These are phyloP conservation scores for Poeciliopsis paucimaculata DNA, from an alignment of 2,797 vertebrate genomes.

Conservation along the genomic window DNA sequence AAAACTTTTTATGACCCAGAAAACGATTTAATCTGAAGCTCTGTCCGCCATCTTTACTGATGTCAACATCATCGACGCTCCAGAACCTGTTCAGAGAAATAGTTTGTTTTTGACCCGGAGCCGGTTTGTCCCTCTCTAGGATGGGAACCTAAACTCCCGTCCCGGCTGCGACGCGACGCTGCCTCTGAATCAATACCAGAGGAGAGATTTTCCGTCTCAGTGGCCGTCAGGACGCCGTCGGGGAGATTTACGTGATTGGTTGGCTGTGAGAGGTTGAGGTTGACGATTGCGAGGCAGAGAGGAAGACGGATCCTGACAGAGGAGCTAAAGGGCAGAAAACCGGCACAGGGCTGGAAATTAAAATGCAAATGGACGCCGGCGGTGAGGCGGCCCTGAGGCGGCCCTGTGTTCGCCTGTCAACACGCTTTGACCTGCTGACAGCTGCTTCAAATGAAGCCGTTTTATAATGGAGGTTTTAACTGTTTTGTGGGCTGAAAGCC, in stretches of 20 bases:
- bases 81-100: no score
- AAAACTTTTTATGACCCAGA: background rate
- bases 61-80: background rate
- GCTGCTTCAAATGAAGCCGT: slow-evolving; percentile 3
- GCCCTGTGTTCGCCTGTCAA: slow-evolving; percentile 9
- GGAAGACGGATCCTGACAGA: slow-evolving; percentile 22
- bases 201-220: slow-evolving; percentile 14
- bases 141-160: background rate
- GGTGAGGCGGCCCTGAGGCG: background rate
- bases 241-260: slow-evolving; percentile 42
- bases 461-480: slow-evolving; percentile 17
- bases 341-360: slow-evolving; percentile 21
- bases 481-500: background rate
- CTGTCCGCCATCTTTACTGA: background rate
- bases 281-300: slow-evolving; percentile 19
- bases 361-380: slow-evolving; percentile 27
- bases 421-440: slow-evolving; percentile 20
- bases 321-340: slow-evolving; percentile 16
- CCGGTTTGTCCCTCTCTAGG: slow-evolving; percentile 17
- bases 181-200: slow-evolving; percentile 30
- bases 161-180: slow-evolving; percentile 5
- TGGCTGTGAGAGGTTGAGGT: slow-evolving; percentile 28
- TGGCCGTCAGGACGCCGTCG: slow-evolving; percentile 8
- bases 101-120: background rate
- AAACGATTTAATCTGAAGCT: background rate